phyloP scores from a whole-genome alignment of 2,888 invertebrate species.

The Synanthedon andrenaeformis region DNA sequence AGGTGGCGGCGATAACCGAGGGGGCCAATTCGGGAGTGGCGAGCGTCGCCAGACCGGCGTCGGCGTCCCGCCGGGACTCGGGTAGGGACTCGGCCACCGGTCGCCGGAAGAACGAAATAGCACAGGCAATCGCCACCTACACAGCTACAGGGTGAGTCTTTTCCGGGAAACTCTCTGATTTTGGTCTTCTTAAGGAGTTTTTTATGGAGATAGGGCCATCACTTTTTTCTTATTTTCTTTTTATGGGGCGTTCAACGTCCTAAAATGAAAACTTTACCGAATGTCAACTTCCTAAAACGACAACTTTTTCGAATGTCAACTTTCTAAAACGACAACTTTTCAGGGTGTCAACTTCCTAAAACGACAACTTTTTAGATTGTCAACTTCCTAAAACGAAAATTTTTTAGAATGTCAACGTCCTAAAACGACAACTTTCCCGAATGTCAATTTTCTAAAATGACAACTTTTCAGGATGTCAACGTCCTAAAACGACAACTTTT shows the following conservation, averaged over 20 bases:
- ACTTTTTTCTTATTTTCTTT: neutral
- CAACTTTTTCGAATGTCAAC: too few species aligned
- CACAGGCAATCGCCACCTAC: slow-evolving; percentile 93
- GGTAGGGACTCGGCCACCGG: slow-evolving; percentile 51
- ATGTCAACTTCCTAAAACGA: too few species aligned
- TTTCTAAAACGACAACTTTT: too few species aligned
- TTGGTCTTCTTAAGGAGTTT: too few species aligned
- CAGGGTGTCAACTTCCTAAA: too few species aligned
- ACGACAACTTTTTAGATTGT: too few species aligned
- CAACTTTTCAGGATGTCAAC: neutral
- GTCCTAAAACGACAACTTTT: neutral
- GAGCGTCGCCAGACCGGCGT: slow-evolving; percentile 22
- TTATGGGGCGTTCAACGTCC: too few species aligned
- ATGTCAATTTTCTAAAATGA: neutral
- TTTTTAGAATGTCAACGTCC: too few species aligned
- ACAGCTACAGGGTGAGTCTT: slow-evolving; percentile 76
- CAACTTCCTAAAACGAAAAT: too few species aligned
- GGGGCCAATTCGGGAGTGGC: slow-evolving; percentile 14
- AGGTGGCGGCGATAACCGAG: slow-evolving; percentile 55
- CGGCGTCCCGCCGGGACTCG: slow-evolving; percentile 34
- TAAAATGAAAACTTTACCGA: too few species aligned
- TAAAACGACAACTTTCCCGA: neutral
- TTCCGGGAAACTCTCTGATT: too few species aligned
- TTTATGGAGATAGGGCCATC: neutral
- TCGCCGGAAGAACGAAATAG: slow-evolving; percentile 87